Base-by-base conservation (phyloP, 2,113 vertebrate genomes). In the Notarius lentiginosus region DNA sequence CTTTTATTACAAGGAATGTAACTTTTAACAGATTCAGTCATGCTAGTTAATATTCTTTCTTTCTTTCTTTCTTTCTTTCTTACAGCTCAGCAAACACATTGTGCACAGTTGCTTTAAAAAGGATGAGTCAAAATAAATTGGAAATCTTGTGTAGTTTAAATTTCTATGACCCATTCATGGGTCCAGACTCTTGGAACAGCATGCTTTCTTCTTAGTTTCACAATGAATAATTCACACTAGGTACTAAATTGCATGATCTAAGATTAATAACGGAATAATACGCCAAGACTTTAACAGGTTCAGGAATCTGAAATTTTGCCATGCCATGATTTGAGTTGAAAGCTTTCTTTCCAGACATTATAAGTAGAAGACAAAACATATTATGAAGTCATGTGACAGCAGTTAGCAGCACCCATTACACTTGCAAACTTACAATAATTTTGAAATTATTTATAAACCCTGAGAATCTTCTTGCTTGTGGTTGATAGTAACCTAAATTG, bases 11-110 rank as follows among this genome's bases (percentile, higher is more conserved):
- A 20, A 41, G 34, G 70, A 73, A 47, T 90, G 91, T 92, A 91
- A 92, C 92, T 91, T 85, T 93, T 92, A 92, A 94, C 92, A 91
- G 88, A 87, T 89, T 91, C 91, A 91, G 90, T 85, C 89, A 90
- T 91, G 91, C 89, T 90, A 85, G 90, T 88, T 89, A 91, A 92
- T 82, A 73, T 24, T 63, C 22, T 63, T 30, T 68, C n/a, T 30
- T 68, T 17, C 65, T 68, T 68, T 68, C 65, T 30, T 68, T 68
- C 27, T 55, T 80, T 80, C 55, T 56, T 56, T 56, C 55, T 41
- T 12, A 22, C 87, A 65, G 92, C 15, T 41, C 0, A 72, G 18
- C 15, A 70, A 70, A 34, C 34, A 72, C 22, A 91, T 91, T 70
- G 51, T 30, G 61, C 53, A 87, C 22, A 60, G 49, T 79, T 91